Evolutionary conservation across 2,113 vertebrate genomes (phyloP), one percentile per base, ranked within the genome.

Genomic region (Furnarius figulus): DNA sequence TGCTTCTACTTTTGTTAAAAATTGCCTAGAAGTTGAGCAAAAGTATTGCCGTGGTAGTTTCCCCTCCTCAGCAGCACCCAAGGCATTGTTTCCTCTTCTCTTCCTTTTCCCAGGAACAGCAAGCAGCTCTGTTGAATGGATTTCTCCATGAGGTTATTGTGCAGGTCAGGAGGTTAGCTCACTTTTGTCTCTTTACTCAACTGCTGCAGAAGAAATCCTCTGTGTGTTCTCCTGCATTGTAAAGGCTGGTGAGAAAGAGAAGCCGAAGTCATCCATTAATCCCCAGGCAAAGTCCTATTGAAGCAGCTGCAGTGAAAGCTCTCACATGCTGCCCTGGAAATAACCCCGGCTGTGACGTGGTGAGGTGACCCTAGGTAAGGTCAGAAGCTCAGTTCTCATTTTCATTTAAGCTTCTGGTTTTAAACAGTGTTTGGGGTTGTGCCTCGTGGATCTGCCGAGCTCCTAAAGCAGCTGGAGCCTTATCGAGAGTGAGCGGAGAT

Each of bases 271-370:
- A 90, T 87, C 91, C 91, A 76, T 94, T 96, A 95, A 96, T 93
- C 94, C 89, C 31, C 12, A 8, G 62, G 93, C 94, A 30, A 62
- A 87, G 75, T n/a, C 15, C 85, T 53, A 33, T 90, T 85, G 62
- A 76, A 61, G 87, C 87, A 82, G 85, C 93, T 33, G 67, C 67
- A 90, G 93, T 91, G 94, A 97, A 93, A 96, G 91, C 89, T 87
- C 94, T 78, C 75, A 2, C 80, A 40, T 4, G 81, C 87, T 96
- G 96, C 92, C 90, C 96, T 89, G 91, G 93, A 91, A 94, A 91
- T 96, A 87, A 96, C 94, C 92, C 87, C 37, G 1, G 53, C 61
- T 5, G 2, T 96, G 95, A 92, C 52, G 52, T 83, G 83, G 39
- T 79, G 52, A 65, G 85, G 25, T 2, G 72, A 87, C 87, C 95